Percentiles rank a stretch among this genome's conserved stretches.
Conservation (phyloP, 92 coral and sea anemone species). For the Heliopora coerulea region DNA sequence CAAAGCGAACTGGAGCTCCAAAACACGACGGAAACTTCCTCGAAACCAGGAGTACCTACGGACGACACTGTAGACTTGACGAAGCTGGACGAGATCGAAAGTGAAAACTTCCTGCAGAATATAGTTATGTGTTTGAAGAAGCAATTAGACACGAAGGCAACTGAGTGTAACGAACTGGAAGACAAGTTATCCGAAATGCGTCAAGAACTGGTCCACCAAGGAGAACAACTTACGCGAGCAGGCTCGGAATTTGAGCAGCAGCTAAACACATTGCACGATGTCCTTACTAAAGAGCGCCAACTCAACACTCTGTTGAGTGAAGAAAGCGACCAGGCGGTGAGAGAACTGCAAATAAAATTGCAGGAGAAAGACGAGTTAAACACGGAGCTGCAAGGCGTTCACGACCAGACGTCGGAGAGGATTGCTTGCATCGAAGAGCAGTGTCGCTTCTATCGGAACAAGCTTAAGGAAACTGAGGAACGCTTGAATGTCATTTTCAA, state of each 20-base stretch:
- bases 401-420: conserved; percentile 1
- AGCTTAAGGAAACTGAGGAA: conserved; percentile 23
- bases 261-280: conserved; percentile 18
- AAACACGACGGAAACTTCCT: not conserved
- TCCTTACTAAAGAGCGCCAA: conserved; percentile 43
- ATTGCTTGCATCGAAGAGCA: conserved; percentile 22
- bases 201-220: conserved; percentile 4
- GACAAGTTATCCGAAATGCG: conserved; percentile 28
- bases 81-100: conserved; percentile 19
- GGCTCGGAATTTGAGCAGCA: conserved; percentile 29
- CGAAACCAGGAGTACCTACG: conserved; percentile 1
- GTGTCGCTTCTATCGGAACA: conserved; percentile 27
- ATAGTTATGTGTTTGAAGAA: conserved; percentile 32
- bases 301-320: conserved; percentile 47
- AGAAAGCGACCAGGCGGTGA: conserved; percentile 52
- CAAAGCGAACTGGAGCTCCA: conserved; percentile 20
- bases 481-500: not conserved
- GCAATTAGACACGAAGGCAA: conserved; percentile 26
- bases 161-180: conserved; percentile 43
- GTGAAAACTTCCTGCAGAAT: conserved; percentile 28
- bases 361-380: conserved; percentile 28
- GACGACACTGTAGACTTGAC: not conserved
- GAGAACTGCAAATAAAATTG: conserved; percentile 45
- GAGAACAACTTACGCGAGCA: conserved; percentile 19
- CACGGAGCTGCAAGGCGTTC: not conserved